Percentiles rank a stretch among this genome's conserved stretches.
These are phyloP conservation scores for Solea solea DNA, from an alignment of 2,113 vertebrate genomes.

Conservation along the genomic window DNA sequence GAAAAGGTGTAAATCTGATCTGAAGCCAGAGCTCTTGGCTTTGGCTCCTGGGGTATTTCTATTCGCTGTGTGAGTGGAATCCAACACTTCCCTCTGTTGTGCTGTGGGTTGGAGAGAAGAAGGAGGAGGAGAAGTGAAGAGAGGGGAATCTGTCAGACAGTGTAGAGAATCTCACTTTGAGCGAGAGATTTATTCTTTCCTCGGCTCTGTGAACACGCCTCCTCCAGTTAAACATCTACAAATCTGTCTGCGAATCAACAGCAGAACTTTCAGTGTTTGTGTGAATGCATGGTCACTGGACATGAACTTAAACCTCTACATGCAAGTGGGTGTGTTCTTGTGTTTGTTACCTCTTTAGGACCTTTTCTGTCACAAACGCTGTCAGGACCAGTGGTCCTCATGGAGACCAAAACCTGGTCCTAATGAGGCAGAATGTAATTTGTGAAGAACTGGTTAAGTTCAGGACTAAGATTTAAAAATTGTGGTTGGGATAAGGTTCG, in stretches of 20 bases:
- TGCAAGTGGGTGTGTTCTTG: not conserved
- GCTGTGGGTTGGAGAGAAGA: slow-evolving; percentile 44
- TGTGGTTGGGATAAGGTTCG: too few relatives aligned
- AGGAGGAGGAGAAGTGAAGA: slow-evolving; percentile 39
- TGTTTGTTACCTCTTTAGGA: too few relatives aligned
- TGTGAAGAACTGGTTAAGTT: too few relatives aligned
- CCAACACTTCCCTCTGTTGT: slow-evolving; percentile 21
- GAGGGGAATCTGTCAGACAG: slow-evolving; percentile 29
- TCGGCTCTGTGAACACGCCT: slow-evolving; percentile 23
- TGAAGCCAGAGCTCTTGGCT: slow-evolving; percentile 36
- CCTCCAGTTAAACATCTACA: slow-evolving; percentile 87
- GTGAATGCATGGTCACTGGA: not conserved
- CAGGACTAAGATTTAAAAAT: too few relatives aligned
- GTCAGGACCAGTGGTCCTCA: too few relatives aligned
- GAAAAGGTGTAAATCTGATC: slow-evolving; percentile 15
- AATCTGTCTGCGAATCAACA: slow-evolving; percentile 81
- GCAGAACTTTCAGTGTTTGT: slow-evolving; percentile 22
- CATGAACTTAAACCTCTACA: not conserved
- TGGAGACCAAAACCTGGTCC: too few relatives aligned
- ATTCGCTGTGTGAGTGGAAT: slow-evolving; percentile 32
- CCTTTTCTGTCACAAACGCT: too few relatives aligned
- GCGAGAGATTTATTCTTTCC: slow-evolving; percentile 36
- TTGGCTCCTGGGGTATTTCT: slow-evolving; percentile 9
- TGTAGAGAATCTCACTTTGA: slow-evolving; percentile 12
- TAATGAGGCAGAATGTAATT: too few relatives aligned